phyloP scores from a whole-genome alignment of 2,797 vertebrate genomes.

The Tinamus major region DNA sequence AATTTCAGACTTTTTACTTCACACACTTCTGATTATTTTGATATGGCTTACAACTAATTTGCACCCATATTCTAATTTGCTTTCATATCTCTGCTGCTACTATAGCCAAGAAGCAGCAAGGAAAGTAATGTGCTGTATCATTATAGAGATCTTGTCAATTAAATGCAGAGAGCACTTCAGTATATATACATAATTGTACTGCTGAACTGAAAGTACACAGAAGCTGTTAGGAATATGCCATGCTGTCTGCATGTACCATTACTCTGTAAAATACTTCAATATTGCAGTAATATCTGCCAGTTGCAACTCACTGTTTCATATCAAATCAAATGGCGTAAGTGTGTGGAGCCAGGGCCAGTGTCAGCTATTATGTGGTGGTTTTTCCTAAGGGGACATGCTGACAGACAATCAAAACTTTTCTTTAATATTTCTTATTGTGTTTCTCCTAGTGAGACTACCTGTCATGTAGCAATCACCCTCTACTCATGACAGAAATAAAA shows the following conservation, averaged over 20 bases:
- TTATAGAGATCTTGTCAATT: slow-evolving; percentile 37
- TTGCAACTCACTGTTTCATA: slow-evolving; percentile 49
- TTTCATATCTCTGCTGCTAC: not conserved
- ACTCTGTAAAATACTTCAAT: slow-evolving; percentile 52
- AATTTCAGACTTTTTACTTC: not conserved
- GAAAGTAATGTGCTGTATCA: not conserved
- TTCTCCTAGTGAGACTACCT: slow-evolving; percentile 37
- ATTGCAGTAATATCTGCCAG: slow-evolving; percentile 65
- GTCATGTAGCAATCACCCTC: slow-evolving; percentile 38
- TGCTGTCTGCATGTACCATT: slow-evolving; percentile 11
- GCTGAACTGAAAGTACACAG: not conserved
- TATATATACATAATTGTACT: not conserved
- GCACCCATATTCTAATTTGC: slow-evolving; percentile 6
- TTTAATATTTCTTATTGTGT: slow-evolving; percentile 49
- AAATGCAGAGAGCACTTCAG: not conserved
- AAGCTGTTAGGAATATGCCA: slow-evolving; percentile 6
- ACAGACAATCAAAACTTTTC: slow-evolving; percentile 68
- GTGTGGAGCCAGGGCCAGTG: slow-evolving; percentile 36
- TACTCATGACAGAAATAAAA: slow-evolving; percentile 16
- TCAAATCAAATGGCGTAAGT: slow-evolving; percentile 54
- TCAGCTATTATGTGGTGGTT: slow-evolving; percentile 60
- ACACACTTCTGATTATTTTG: not conserved
- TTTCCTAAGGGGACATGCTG: slow-evolving; percentile 67
- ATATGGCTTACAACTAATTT: not conserved
- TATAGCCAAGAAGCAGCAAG: not conserved